Conservation (phyloP, 2,113 vertebrate genomes). For the Lipophrys pholis region DNA sequence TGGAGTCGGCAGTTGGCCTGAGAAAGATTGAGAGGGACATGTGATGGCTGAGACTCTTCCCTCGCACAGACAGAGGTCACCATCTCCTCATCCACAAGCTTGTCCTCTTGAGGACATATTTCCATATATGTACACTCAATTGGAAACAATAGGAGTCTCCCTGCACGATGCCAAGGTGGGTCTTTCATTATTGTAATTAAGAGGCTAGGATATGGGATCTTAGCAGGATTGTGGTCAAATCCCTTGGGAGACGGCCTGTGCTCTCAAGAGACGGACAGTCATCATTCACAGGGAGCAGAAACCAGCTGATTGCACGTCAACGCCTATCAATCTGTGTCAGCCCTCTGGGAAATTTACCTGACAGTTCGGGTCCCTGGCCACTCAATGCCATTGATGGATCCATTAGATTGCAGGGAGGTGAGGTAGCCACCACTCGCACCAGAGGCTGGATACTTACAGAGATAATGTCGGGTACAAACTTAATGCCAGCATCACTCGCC, state of each 20-base stretch:
- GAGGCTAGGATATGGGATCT: neutral
- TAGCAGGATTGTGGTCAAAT: neutral
- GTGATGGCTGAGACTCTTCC: neutral
- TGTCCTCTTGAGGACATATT: neutral
- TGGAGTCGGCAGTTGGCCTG: neutral
- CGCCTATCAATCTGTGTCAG: slow-evolving; percentile 27
- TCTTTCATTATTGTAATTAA: neutral
- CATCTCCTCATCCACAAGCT: neutral
- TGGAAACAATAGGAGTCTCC: neutral
- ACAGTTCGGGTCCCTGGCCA: slow-evolving; percentile 30
- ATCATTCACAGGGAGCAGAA: slow-evolving; percentile 7
- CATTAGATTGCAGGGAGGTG: slow-evolving; percentile 27
- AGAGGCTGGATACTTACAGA: slow-evolving; percentile 12
- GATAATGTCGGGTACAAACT: slow-evolving; percentile 26
- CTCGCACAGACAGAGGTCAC: neutral
- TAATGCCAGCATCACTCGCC: slow-evolving; percentile 39
- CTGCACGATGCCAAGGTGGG: neutral
- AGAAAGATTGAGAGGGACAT: neutral
- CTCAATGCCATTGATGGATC: slow-evolving; percentile 36
- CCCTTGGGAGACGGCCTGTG: neutral
- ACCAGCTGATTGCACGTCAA: slow-evolving; percentile 4
- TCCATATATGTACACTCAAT: neutral
- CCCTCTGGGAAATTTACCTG: slow-evolving; percentile 50
- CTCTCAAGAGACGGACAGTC: slow-evolving; percentile 4
- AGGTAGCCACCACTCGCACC: slow-evolving; percentile 13